Percentiles rank a stretch among this genome's conserved stretches.
These are phyloP conservation scores for Salarias fasciatus DNA, from an alignment of 2,797 vertebrate genomes.

Conservation along the genomic window DNA sequence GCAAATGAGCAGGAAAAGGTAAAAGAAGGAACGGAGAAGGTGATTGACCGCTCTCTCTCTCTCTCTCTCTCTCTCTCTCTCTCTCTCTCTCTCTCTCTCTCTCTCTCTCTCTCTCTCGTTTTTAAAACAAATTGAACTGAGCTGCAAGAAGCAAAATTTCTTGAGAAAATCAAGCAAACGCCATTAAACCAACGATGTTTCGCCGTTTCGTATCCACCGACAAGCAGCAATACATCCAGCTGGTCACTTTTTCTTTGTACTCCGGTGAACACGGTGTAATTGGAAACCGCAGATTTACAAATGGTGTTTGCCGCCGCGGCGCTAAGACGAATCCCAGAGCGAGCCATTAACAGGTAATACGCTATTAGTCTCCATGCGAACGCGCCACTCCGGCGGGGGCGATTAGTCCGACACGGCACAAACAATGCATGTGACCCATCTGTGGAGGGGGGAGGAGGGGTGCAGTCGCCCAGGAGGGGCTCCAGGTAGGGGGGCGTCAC, in stretches of 20 bases:
- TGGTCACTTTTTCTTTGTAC: constrained; percentile 18
- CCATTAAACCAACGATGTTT: no score
- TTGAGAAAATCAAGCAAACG: not conserved
- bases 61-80: no score
- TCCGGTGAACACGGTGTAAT: constrained; percentile 38
- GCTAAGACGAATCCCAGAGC: constrained; percentile 55
- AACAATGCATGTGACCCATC: constrained; percentile 53
- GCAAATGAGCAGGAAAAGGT: no score
- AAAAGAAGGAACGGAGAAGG: not conserved
- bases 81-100: no score
- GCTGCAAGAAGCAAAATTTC: no score
- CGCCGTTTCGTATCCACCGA: not conserved
- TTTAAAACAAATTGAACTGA: not conserved
- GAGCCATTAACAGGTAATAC: constrained; percentile 59
- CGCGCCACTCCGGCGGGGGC: constrained; percentile 43
- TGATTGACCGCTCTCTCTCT: no score
- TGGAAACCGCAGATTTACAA: constrained; percentile 51
- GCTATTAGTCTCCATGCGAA: constrained; percentile 60
- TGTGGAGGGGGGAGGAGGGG: constrained; percentile 49
- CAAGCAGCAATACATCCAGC: constrained; percentile 32
- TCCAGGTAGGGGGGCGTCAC: constrained; percentile 41
- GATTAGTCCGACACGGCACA: constrained; percentile 61
- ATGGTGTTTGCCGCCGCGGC: constrained; percentile 16
- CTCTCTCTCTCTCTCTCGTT: no score
- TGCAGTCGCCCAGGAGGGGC: constrained; percentile 39